Evolutionary conservation across 2,888 invertebrate genomes (phyloP), one percentile per base, ranked within the genome.

Genomic region (Endomychus coccineus): DNA sequence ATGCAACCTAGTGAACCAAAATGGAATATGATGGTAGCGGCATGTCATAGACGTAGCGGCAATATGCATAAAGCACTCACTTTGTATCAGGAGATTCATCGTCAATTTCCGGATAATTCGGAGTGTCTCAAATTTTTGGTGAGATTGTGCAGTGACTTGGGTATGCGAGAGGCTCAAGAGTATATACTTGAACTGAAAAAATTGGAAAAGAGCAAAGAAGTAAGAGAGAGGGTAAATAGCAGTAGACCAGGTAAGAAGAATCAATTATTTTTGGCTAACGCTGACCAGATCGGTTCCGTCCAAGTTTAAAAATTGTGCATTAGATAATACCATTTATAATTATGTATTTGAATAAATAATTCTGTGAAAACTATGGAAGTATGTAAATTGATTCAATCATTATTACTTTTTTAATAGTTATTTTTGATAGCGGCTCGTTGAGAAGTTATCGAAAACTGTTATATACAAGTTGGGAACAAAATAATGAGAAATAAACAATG

Each of bases 21-120:
- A 59, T 84, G 91, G 80, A 80, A 83, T 59, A 69, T 92, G 57
- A 78, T 89, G 67, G 83, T 88, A 30, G 91, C 90, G 5, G 83
- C 83, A 17, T 89, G 89, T 61, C 79, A 87, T 54, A 71, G 89
- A 23, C 73, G 88, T 49, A 81, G 82, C 36, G 90, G 90, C 16
- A 82, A 73, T 38, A 64, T 73, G 34, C 72, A 73, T 44, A 68
- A 68, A 53, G 90, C 91, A 5, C 70, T 92, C 12, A 71, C 80
- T 4, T 74, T 85, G 1, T 94, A 91, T 66, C 86, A 88, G 66
- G 77, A 78, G 48, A 83, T 96, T 54, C 86, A 95, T 58, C 71
- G 77, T 12, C 78, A 80, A 48, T 97, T 97, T 64, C 97, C 97
- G 0, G 94, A 96, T 44, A 95, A 96, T 63, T 75, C 88, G 1